Evolutionary conservation across 2,113 vertebrate species (phyloP).

Genomic region (Embiotoca jacksoni): DNA sequence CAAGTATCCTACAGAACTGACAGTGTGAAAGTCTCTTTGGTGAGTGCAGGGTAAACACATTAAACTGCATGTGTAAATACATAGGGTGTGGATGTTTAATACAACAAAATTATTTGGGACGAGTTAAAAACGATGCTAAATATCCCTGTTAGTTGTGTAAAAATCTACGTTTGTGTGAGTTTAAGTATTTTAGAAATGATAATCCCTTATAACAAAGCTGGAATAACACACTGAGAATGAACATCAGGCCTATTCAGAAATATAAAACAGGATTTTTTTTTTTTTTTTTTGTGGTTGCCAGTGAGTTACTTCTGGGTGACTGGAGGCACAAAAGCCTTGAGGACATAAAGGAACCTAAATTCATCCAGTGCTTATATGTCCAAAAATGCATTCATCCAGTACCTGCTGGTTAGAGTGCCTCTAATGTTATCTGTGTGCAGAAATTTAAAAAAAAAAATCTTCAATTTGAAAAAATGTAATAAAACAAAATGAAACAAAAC

Average conservation of each 20-base stretch:
- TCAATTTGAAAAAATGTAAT: neutral
- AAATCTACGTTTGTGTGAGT: neutral
- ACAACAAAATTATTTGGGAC: neutral
- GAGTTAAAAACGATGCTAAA: neutral
- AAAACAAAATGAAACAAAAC: neutral
- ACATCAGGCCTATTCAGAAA: constrained; percentile 50
- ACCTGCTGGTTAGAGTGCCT: constrained; percentile 32
- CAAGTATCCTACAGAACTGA: constrained; percentile 1
- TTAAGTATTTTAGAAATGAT: neutral
- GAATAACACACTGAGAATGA: constrained; percentile 23
- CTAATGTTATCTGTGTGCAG: neutral
- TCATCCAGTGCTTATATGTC: constrained; percentile 41
- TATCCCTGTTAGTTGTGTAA: neutral
- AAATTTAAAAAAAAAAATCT: constrained; percentile 3
- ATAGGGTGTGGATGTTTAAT: neutral
- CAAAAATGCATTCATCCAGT: constrained; percentile 36
- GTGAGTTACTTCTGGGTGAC: constrained; percentile 68
- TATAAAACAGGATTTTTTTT: constrained; percentile 37
- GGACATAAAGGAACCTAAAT: constrained; percentile 66
- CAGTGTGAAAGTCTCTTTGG: neutral
- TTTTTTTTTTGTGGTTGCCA: constrained; percentile 56
- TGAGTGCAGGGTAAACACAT: neutral
- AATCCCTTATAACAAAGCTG: neutral
- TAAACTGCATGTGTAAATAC: neutral
- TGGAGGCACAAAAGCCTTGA: constrained; percentile 60